These are phyloP conservation scores for Acanthosepion pharaonis DNA, from an alignment of 2,888 invertebrate genomes.

Conservation along the genomic window DNA sequence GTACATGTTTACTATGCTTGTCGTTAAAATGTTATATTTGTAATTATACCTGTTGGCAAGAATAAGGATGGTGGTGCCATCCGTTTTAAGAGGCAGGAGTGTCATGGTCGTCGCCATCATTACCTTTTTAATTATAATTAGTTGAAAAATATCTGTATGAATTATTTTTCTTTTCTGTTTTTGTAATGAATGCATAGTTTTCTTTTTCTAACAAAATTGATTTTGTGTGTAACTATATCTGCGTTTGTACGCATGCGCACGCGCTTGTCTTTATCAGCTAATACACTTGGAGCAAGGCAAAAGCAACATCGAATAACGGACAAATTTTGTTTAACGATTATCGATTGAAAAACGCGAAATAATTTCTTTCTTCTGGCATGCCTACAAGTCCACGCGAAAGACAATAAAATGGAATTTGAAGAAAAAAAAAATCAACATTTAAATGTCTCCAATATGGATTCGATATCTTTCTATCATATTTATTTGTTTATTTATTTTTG, in stretches of 20 bases:
- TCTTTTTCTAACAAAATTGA: background rate
- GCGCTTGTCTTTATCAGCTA: background rate
- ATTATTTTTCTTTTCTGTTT: too few species aligned
- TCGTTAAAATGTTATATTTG: too few species aligned
- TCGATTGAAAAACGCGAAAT: background rate
- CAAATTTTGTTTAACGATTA: background rate
- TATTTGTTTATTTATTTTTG: background rate
- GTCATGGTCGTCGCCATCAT: background rate
- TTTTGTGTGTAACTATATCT: background rate
- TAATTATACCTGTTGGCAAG: background rate
- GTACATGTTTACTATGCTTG: too few species aligned
- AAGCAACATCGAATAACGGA: background rate
- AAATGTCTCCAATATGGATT: background rate
- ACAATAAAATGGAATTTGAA: background rate
- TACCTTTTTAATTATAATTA: background rate
- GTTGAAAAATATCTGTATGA: too few species aligned
- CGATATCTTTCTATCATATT: background rate
- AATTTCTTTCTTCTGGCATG: constrained; percentile 17
- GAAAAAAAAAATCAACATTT: background rate
- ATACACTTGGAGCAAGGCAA: background rate
- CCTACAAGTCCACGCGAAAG: background rate
- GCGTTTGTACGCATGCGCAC: background rate
- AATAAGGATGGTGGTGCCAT: background rate
- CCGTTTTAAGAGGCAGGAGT: background rate
- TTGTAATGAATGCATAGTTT: background rate